Evolutionary conservation across 2,113 vertebrate genomes (phyloP).

Genomic region (Prunella himalayana): DNA sequence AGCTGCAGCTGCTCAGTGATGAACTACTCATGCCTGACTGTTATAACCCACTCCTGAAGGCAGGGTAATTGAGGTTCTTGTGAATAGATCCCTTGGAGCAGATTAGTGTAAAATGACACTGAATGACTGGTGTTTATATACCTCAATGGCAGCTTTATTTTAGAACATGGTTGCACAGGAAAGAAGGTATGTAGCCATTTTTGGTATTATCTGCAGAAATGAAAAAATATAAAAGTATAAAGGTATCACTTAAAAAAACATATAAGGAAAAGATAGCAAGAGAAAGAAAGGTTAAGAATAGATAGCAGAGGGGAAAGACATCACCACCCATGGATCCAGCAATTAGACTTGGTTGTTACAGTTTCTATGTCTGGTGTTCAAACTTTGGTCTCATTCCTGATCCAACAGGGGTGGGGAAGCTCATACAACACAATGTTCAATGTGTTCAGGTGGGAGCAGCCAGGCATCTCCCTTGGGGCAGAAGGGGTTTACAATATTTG

Average conservation of each 20-base stretch:
- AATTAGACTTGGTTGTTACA: background rate
- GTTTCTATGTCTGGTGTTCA: accelerated
- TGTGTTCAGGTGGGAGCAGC: background rate
- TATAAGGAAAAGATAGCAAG: background rate
- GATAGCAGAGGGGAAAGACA: background rate
- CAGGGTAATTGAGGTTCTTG: background rate
- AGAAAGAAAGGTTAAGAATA: background rate
- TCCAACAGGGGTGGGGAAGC: background rate
- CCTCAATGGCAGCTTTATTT: background rate
- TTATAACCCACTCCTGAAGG: background rate
- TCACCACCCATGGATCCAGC: background rate
- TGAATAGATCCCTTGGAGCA: background rate
- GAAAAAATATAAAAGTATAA: background rate
- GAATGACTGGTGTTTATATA: background rate
- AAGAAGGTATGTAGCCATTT: background rate
- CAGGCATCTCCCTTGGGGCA: background rate
- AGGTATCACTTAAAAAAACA: background rate
- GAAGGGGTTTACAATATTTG: background rate
- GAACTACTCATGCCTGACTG: background rate
- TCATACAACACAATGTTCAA: background rate
- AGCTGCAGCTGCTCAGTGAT: background rate
- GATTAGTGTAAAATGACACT: background rate
- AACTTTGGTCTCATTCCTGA: background rate
- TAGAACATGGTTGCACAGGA: background rate
- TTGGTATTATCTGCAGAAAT: background rate